Percentiles rank a stretch among this genome's conserved stretches.
Evolutionary conservation across 2,888 invertebrate genomes (phyloP).

Genomic region (Crossocerus cetratus): DNA sequence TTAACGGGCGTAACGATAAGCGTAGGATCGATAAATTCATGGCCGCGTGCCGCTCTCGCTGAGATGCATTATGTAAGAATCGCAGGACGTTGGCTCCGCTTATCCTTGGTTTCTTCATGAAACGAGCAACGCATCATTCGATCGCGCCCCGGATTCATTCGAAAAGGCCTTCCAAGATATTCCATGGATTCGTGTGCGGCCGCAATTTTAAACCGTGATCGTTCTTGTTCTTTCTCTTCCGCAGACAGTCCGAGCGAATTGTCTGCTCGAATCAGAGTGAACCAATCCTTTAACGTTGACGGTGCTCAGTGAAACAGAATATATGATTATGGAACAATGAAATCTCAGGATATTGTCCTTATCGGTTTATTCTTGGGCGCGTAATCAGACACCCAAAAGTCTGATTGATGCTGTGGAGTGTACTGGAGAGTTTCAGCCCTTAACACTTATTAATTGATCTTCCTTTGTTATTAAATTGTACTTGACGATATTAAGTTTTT

Average conservation of each 20-base stretch:
- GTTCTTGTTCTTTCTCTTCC: too few species aligned
- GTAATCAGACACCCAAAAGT: constrained; percentile 20
- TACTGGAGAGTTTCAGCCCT: neutral
- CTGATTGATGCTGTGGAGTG: constrained; percentile 40
- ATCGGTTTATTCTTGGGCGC: constrained; percentile 43
- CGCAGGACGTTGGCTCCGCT: constrained; percentile 59
- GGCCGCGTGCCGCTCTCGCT: constrained; percentile 42
- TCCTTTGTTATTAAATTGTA: constrained; percentile 2
- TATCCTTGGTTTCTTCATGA: constrained; percentile 52
- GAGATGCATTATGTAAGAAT: constrained; percentile 52
- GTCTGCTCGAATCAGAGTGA: too few species aligned
- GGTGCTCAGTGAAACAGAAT: too few species aligned
- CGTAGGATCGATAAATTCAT: constrained; percentile 64
- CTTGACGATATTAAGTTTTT: too few species aligned
- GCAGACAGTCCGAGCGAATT: too few species aligned
- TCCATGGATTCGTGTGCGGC: neutral
- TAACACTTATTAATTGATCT: constrained; percentile 10
- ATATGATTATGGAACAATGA: constrained; percentile 11
- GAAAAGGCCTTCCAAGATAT: neutral
- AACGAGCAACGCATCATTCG: constrained; percentile 17
- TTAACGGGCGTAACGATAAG: constrained; percentile 35
- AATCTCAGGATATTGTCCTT: constrained; percentile 40
- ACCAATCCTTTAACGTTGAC: too few species aligned
- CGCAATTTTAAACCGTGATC: neutral
- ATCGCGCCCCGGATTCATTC: constrained; percentile 5